phyloP scores from a whole-genome alignment of 2,113 vertebrate genomes.

The Tupaia tana region DNA sequence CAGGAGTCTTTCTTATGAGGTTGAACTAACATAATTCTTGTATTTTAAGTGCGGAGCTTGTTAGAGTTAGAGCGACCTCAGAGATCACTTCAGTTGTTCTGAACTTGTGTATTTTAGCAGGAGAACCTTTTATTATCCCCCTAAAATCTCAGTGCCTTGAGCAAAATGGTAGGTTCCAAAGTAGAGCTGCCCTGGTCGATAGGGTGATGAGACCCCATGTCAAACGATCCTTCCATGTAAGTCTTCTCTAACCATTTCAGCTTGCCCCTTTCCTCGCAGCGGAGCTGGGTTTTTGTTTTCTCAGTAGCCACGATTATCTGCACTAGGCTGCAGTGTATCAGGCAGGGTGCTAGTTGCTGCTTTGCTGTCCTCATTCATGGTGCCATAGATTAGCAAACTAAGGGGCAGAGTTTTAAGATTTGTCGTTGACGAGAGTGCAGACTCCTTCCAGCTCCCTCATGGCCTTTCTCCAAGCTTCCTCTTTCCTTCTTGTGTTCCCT shows the following conservation, averaged over 20 bases:
- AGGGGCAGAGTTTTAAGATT: background rate
- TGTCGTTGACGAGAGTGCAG: no score
- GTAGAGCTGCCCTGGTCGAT: no score
- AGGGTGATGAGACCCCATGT: background rate
- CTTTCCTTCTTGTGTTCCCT: background rate
- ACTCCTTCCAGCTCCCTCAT: background rate
- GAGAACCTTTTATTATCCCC: background rate
- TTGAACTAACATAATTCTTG: background rate
- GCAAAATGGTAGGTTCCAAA: background rate
- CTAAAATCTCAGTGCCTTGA: background rate
- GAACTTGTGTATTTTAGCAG: background rate
- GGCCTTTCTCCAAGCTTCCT: background rate
- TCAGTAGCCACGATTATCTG: background rate
- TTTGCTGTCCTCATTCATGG: rapidly evolving
- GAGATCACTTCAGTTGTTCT: background rate
- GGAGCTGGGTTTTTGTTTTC: background rate
- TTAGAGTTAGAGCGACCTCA: background rate
- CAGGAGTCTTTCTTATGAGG: background rate
- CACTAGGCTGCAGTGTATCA: background rate
- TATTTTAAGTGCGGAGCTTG: background rate
- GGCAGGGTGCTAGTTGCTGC: background rate
- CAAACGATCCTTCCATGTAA: background rate
- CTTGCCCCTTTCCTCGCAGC: background rate
- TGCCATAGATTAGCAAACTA: background rate
- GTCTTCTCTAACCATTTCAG: background rate